Evolutionary conservation across 2,888 invertebrate genomes (phyloP).

Genomic region (Ochropleura plecta): DNA sequence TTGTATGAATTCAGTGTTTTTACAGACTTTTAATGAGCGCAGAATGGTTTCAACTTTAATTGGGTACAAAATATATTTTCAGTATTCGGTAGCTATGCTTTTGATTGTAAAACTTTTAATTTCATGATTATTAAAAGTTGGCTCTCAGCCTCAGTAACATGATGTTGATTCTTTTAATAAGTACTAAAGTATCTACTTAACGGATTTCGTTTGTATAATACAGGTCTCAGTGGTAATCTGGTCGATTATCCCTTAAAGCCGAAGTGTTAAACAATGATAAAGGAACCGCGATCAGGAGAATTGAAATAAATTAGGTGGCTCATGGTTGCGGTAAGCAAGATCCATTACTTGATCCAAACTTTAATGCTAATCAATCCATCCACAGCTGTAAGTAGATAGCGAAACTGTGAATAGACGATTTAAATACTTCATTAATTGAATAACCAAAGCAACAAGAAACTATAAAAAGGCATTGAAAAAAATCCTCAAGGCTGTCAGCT

Average conservation of each 20-base stretch:
- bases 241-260: not conserved
- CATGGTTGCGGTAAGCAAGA: slow-evolving; percentile 21
- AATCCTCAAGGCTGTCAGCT: no score
- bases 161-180: not conserved
- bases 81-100: not conserved
- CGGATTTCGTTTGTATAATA: not conserved
- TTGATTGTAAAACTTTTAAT: slow-evolving; percentile 7
- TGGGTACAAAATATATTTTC: slow-evolving; percentile 4
- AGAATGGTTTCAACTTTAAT: slow-evolving; percentile 1
- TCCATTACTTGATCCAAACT: slow-evolving; percentile 10
- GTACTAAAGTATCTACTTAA: no score
- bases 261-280: slow-evolving; percentile 12
- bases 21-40: slow-evolving; percentile 8
- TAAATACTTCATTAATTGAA: no score
- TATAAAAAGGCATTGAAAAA: no score
- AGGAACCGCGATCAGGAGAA: slow-evolving; percentile 9
- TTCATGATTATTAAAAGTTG: slow-evolving; percentile 40
- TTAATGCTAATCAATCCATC: slow-evolving; percentile 20
- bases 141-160: not conserved
- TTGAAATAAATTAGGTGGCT: slow-evolving; percentile 32
- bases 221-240: not conserved
- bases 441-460: no score
- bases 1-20: not conserved
- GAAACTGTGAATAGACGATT: not conserved
- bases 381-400: not conserved